phyloP scores from a whole-genome alignment of 1,140 invertebrate species.

The Pseudomyrmex gracilis region DNA sequence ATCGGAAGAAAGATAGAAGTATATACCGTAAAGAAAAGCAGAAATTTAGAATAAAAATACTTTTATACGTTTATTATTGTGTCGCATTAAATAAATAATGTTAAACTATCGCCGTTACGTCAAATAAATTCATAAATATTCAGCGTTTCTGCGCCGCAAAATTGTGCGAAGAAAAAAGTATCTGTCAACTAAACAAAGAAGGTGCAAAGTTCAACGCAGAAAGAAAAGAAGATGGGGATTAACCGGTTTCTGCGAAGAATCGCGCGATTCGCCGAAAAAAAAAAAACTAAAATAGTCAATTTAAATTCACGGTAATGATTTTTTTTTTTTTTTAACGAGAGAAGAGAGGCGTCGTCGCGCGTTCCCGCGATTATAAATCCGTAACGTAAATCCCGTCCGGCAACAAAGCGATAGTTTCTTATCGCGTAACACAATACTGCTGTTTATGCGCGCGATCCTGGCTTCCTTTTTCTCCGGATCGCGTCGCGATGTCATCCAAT shows the following conservation, averaged over 20 bases:
- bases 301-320: background rate
- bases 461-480: background rate
- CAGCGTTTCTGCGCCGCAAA: too few relatives aligned
- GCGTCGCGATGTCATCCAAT: background rate
- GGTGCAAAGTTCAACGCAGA: slow-evolving; percentile 13
- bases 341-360: background rate
- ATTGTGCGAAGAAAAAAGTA: background rate
- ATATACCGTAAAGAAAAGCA: too few relatives aligned
- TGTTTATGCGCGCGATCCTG: too few relatives aligned
- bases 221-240: background rate
- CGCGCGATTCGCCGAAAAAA: background rate
- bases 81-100: too few relatives aligned
- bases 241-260: background rate
- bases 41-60: too few relatives aligned
- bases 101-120: too few relatives aligned
- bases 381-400: background rate
- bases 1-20: too few relatives aligned
- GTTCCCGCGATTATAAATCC: slow-evolving; percentile 3
- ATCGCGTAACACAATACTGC: slow-evolving; percentile 3
- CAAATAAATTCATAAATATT: too few relatives aligned
- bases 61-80: too few relatives aligned
- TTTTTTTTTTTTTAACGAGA: background rate
- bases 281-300: background rate
- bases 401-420: background rate
- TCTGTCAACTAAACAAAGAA: background rate